These are phyloP conservation scores for Mormyrus proboscirostris DNA, from an alignment of 2,797 vertebrate species.

Conservation along the genomic window DNA sequence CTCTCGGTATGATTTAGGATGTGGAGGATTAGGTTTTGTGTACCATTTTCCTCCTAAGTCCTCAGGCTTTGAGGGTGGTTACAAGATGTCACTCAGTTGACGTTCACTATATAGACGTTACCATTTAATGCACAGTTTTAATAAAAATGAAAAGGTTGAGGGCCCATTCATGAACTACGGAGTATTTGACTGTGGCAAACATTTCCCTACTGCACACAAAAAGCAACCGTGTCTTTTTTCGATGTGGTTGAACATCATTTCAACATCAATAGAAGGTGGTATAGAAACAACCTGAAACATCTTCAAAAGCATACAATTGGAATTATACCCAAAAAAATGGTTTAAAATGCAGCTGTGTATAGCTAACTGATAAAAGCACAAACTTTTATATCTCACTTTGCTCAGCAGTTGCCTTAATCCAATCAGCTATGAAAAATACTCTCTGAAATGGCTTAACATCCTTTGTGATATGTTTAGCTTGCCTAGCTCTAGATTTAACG, in stretches of 20 bases:
- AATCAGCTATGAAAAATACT: neutral
- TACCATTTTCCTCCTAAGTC: neutral
- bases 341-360: neutral
- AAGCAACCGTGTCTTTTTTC: neutral
- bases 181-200: neutral
- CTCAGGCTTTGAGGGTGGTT: neutral
- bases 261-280: neutral
- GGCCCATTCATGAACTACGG: neutral
- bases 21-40: neutral
- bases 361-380: neutral
- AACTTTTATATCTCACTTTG: neutral
- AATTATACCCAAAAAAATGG: neutral
- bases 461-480: neutral
- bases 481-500: slow-evolving; percentile 7
- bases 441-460: neutral
- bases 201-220: neutral
- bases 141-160: neutral
- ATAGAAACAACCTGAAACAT: neutral
- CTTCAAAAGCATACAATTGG: neutral
- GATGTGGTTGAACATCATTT: neutral
- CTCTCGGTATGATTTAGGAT: neutral
- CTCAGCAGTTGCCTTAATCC: too few species aligned
- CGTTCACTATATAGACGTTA: neutral
- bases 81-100: slow-evolving; percentile 10
- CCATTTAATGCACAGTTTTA: neutral